Evolutionary conservation across 2,888 invertebrate species (phyloP).

Genomic region (Tigriopus californicus): DNA sequence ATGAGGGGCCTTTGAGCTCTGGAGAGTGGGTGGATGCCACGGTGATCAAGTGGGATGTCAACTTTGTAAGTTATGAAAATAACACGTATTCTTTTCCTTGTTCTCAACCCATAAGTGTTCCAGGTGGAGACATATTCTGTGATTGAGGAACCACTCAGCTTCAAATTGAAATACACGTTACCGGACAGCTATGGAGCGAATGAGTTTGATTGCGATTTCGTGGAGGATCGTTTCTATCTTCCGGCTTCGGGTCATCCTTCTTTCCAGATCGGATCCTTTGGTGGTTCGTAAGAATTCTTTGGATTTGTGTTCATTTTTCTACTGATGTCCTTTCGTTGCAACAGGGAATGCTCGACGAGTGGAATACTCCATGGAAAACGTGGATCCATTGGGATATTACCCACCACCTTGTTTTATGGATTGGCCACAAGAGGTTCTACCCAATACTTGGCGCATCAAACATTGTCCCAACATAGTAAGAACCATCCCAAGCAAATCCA

Average conservation of each 20-base stretch:
- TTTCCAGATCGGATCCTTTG: not conserved
- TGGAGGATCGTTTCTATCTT: not conserved
- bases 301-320: too few relatives aligned
- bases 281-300: too few relatives aligned
- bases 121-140: not conserved
- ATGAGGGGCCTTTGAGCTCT: not conserved
- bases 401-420: conserved; percentile 5
- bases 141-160: not conserved
- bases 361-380: not conserved
- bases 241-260: not conserved
- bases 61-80: not conserved
- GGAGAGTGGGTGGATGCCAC: not conserved
- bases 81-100: too few relatives aligned
- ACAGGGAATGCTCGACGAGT: not conserved
- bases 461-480: conserved; percentile 1
- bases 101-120: too few relatives aligned
- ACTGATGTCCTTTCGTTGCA: too few relatives aligned
- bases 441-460: not conserved
- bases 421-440: not conserved
- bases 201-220: not conserved
- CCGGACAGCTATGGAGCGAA: not conserved
- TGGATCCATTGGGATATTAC: not conserved
- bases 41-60: not conserved
- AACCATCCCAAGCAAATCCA: not conserved
- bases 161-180: not conserved